phyloP scores from a whole-genome alignment of 23 tunicate species.

The Ciona savignyi region DNA sequence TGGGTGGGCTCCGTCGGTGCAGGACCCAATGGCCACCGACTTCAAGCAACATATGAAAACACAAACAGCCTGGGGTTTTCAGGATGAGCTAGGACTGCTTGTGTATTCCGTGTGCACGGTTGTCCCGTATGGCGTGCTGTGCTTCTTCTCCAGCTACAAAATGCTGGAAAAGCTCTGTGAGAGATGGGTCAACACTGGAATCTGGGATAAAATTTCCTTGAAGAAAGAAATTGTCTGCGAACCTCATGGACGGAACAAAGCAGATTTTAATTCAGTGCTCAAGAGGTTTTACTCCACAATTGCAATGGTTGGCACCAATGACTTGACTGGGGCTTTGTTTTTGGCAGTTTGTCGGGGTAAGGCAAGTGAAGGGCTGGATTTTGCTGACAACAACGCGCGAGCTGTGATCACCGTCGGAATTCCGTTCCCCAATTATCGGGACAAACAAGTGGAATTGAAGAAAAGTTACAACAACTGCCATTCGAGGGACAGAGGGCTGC shows the following conservation, averaged over 20 bases:
- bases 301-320: background rate
- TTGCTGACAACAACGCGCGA: slow-evolving; percentile 90
- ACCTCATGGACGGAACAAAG: slow-evolving; percentile 70
- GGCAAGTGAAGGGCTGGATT: slow-evolving; percentile 91
- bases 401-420: slow-evolving; percentile 96
- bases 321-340: slow-evolving; percentile 52
- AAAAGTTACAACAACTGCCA: slow-evolving; percentile 71
- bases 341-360: slow-evolving; percentile 94
- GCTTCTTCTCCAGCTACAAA: slow-evolving; percentile 85
- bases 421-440: slow-evolving; percentile 89
- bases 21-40: slow-evolving; percentile 59
- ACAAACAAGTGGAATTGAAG: slow-evolving; percentile 81
- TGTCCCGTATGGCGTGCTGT: slow-evolving; percentile 79
- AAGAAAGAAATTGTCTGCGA: slow-evolving; percentile 51
- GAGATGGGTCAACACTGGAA: slow-evolving; percentile 77
- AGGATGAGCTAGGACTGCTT: slow-evolving; percentile 77
- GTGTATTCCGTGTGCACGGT: slow-evolving; percentile 36
- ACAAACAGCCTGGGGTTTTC: slow-evolving; percentile 54
- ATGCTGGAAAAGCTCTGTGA: slow-evolving; percentile 62
- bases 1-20: slow-evolving; percentile 83
- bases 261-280: slow-evolving; percentile 55
- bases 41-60: slow-evolving; percentile 92
- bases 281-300: slow-evolving; percentile 50
- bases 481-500: slow-evolving; percentile 38
- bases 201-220: slow-evolving; percentile 44